A percentile compares a stretch with the other conserved stretches of the same genome.
Conservation (phyloP, 2,888 invertebrate species). For the Tipula confusa region DNA sequence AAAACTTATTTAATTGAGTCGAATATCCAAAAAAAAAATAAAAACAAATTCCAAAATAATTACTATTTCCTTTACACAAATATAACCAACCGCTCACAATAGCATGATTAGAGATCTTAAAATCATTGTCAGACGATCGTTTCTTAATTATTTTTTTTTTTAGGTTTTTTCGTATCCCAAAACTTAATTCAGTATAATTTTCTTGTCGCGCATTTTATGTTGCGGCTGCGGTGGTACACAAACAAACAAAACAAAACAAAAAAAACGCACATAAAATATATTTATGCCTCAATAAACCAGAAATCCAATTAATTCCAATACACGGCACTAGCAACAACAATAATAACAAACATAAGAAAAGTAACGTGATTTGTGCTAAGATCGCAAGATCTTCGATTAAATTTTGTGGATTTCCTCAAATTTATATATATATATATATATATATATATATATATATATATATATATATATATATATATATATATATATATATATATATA, state of each 20-base stretch:
- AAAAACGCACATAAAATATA: neutral
- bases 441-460: neutral
- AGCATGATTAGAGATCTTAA: neutral
- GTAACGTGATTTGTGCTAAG: neutral
- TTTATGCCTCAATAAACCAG: neutral
- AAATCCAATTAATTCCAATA: neutral
- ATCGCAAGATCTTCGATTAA: neutral
- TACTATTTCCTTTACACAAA: neutral
- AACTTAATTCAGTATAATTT: neutral
- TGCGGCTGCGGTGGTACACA: neutral
- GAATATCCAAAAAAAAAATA: neutral
- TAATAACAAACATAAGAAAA: neutral
- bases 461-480: neutral
- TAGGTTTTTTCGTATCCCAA: too few relatives aligned
- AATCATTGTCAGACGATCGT: neutral
- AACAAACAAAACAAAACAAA: neutral
- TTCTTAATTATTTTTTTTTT: neutral
- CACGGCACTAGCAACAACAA: neutral
- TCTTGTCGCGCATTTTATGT: neutral
- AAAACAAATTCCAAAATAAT: neutral
- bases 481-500: neutral
- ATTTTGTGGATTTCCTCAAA: neutral
- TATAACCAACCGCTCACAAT: neutral
- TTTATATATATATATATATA: neutral
- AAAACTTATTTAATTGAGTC: neutral